Evolutionary conservation across 2,888 invertebrate species (phyloP).

Genomic region (Hypsopygia costalis): DNA sequence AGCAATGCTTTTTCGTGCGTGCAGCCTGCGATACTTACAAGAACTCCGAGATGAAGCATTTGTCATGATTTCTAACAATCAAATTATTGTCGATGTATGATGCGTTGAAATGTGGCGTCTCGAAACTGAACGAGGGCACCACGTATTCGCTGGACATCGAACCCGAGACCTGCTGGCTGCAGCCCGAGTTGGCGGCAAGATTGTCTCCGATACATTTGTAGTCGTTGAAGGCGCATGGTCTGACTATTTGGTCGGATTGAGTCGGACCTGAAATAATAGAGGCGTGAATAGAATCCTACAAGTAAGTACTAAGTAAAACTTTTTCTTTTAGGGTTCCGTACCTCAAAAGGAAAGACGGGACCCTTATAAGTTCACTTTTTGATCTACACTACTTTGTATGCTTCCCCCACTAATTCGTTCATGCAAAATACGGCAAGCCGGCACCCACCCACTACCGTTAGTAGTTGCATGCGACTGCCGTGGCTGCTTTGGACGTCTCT

Average conservation of each 20-base stretch:
- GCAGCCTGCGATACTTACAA: slow-evolving; percentile 66
- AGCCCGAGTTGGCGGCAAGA: slow-evolving; percentile 44
- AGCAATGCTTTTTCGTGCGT: too few relatives aligned
- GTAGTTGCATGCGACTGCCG: too few relatives aligned
- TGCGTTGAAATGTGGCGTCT: slow-evolving; percentile 54
- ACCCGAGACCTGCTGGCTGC: slow-evolving; percentile 32
- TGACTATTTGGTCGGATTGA: slow-evolving; percentile 17
- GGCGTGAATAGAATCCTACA: too few relatives aligned
- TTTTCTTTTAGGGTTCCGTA: too few relatives aligned
- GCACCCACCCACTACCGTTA: too few relatives aligned
- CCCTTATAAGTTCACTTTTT: too few relatives aligned
- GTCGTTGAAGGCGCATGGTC: slow-evolving; percentile 41
- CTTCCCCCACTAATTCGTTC: too few relatives aligned
- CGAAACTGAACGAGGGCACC: slow-evolving; percentile 31
- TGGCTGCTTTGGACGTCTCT: too few relatives aligned
- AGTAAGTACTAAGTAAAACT: too few relatives aligned
- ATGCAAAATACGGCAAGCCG: too few relatives aligned
- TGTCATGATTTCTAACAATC: slow-evolving; percentile 42
- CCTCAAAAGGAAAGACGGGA: too few relatives aligned
- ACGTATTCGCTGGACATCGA: slow-evolving; percentile 28
- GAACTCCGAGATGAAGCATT: slow-evolving; percentile 50
- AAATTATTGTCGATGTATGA: slow-evolving; percentile 45
- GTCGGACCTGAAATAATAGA: neutral
- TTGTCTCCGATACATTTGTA: slow-evolving; percentile 42
- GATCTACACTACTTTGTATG: too few relatives aligned